Evolutionary conservation across 2,797 vertebrate genomes (phyloP).

Genomic region (Ctenopoma multispine): DNA sequence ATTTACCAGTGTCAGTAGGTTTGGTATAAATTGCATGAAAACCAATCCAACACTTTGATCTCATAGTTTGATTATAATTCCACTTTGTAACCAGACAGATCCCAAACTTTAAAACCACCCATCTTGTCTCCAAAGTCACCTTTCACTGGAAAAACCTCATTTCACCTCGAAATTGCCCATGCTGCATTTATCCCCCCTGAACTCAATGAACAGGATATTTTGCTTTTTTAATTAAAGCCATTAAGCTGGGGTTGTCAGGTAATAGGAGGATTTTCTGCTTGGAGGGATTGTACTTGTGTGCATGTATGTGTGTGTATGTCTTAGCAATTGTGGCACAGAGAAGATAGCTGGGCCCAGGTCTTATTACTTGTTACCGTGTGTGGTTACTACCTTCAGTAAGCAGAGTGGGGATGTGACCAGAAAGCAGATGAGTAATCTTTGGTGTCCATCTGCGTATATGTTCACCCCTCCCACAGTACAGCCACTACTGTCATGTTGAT

Average conservation of each 20-base stretch:
- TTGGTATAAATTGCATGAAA: no score
- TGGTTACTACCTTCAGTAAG: slow-evolving; percentile 57
- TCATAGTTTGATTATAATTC: slow-evolving; percentile 46
- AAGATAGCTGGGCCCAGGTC: slow-evolving; percentile 31
- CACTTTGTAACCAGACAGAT: slow-evolving; percentile 34
- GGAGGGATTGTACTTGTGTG: slow-evolving; percentile 38
- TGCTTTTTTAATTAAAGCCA: slow-evolving; percentile 71
- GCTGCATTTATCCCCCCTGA: slow-evolving; percentile 43
- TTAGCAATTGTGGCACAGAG: slow-evolving; percentile 17
- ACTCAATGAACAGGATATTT: slow-evolving; percentile 53
- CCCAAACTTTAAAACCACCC: slow-evolving; percentile 41
- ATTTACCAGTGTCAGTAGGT: no score
- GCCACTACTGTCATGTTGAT: background rate
- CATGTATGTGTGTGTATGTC: slow-evolving; percentile 27
- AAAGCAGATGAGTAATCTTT: slow-evolving; percentile 36
- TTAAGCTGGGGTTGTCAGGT: slow-evolving; percentile 65
- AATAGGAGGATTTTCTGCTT: slow-evolving; percentile 71
- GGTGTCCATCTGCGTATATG: slow-evolving; percentile 15
- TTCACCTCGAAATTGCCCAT: slow-evolving; percentile 39
- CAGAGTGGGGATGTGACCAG: slow-evolving; percentile 23
- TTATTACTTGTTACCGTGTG: slow-evolving; percentile 53
- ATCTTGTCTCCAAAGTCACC: slow-evolving; percentile 61
- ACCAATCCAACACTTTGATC: no score
- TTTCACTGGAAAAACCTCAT: slow-evolving; percentile 53
- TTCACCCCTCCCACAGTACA: slow-evolving; percentile 23